A percentile compares a stretch with the other conserved stretches of the same genome.
These are phyloP conservation scores for Eclectus roratus DNA, from an alignment of 2,113 vertebrate genomes.

Conservation along the genomic window DNA sequence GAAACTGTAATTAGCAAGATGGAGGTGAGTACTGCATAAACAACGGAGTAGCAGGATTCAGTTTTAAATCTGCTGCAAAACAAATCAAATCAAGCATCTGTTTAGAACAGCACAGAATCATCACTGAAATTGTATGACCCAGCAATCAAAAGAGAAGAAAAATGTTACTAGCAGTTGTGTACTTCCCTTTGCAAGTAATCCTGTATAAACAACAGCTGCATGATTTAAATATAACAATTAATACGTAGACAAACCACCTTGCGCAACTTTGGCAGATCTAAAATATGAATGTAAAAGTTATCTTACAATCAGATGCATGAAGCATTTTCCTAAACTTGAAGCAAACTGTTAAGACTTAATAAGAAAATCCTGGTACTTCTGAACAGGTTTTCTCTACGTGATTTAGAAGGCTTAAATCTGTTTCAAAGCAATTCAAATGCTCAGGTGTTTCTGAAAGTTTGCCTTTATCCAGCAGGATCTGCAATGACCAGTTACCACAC, in stretches of 20 bases:
- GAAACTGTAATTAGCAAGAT: background rate
- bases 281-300: background rate
- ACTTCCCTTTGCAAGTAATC: background rate
- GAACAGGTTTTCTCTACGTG: background rate
- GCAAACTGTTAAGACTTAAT: background rate
- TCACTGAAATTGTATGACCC: background rate
- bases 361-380: background rate
- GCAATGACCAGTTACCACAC: background rate
- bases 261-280: background rate
- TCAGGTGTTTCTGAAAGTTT: background rate
- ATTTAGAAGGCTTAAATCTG: background rate
- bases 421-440: background rate
- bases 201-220: background rate
- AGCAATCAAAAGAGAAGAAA: slow-evolving; percentile 17
- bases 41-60: background rate
- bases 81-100: background rate
- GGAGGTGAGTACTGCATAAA: background rate
- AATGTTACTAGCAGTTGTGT: background rate
- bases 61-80: background rate
- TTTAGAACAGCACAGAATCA: background rate
- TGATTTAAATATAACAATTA: background rate
- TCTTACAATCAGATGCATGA: background rate
- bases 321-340: background rate
- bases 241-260: background rate
- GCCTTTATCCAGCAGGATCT: background rate